A percentile compares a stretch with the other conserved stretches of the same genome.
These are phyloP conservation scores for Platynereis dumerilii DNA, from an alignment of 2,888 invertebrate genomes.

Conservation along the genomic window DNA sequence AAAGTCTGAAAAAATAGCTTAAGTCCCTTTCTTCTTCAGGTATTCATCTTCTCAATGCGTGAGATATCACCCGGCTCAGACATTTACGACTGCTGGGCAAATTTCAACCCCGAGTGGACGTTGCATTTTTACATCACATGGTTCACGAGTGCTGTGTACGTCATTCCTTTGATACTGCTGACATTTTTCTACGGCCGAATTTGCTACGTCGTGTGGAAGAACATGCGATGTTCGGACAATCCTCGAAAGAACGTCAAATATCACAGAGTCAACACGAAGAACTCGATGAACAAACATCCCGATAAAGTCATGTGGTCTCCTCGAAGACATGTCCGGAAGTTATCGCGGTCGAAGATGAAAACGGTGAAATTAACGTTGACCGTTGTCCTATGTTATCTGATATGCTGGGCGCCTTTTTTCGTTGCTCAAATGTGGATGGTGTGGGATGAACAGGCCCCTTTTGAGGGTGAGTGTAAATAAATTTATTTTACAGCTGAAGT, in stretches of 20 bases:
- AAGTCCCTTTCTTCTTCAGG: constrained; percentile 65
- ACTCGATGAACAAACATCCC: not conserved
- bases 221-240: constrained; percentile 10
- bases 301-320: constrained; percentile 42
- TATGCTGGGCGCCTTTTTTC: constrained; percentile 75
- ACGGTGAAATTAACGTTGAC: constrained; percentile 66
- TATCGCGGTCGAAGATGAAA: constrained; percentile 64
- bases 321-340: constrained; percentile 60
- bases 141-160: constrained; percentile 63
- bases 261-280: not conserved
- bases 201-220: constrained; percentile 45
- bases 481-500: too few relatives aligned
- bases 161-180: constrained; percentile 62
- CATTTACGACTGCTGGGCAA: constrained; percentile 54
- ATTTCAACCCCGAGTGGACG: constrained; percentile 50
- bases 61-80: constrained; percentile 36
- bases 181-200: constrained; percentile 60
- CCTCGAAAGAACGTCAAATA: not conserved
- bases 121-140: constrained; percentile 57
- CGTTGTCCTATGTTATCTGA: constrained; percentile 70
- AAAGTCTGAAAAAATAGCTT: too few relatives aligned
- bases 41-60: constrained; percentile 59
- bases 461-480: constrained; percentile 55
- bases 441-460: constrained; percentile 44
- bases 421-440: constrained; percentile 70